phyloP scores from a whole-genome alignment of 2,113 vertebrate genomes.

The Anarrhichthys ocellatus region DNA sequence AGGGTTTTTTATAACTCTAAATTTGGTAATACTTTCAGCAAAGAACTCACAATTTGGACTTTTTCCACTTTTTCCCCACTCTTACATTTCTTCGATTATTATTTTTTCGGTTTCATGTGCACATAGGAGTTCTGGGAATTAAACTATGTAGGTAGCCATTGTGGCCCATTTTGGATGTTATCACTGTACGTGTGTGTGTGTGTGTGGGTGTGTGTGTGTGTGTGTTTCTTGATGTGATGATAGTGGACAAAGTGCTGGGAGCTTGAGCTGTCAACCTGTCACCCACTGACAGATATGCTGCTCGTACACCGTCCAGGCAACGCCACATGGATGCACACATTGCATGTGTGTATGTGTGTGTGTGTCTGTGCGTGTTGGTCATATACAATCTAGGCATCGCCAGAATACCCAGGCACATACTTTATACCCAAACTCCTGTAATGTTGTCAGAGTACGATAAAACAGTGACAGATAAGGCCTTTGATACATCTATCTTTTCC shows the following conservation, averaged over 20 bases:
- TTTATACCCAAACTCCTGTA: constrained; percentile 58
- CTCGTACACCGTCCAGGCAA: constrained; percentile 91
- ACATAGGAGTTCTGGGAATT: constrained; percentile 4
- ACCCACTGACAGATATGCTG: constrained; percentile 96
- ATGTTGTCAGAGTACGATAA: constrained; percentile 65
- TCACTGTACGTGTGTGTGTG: constrained; percentile 22
- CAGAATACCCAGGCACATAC: constrained; percentile 61
- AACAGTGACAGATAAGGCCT: constrained; percentile 54
- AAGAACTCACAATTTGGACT: background rate
- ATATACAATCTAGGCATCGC: constrained; percentile 88
- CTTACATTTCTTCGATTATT: background rate
- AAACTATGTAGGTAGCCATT: constrained; percentile 34
- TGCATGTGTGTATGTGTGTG: constrained; percentile 45
- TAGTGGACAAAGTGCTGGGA: constrained; percentile 97
- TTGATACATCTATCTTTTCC: constrained; percentile 43
- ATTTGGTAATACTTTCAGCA: background rate
- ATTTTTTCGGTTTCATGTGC: background rate
- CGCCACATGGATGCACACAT: constrained; percentile 70
- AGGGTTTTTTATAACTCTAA: background rate
- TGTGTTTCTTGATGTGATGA: constrained; percentile 89
- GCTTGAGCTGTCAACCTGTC: constrained; percentile 95
- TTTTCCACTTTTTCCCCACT: background rate
- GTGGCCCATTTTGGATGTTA: constrained; percentile 45
- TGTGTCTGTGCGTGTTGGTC: constrained; percentile 68
- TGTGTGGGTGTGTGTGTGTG: constrained; percentile 33